Base-by-base conservation (phyloP, 1,140 invertebrate species). In the Ceratina japonica region DNA sequence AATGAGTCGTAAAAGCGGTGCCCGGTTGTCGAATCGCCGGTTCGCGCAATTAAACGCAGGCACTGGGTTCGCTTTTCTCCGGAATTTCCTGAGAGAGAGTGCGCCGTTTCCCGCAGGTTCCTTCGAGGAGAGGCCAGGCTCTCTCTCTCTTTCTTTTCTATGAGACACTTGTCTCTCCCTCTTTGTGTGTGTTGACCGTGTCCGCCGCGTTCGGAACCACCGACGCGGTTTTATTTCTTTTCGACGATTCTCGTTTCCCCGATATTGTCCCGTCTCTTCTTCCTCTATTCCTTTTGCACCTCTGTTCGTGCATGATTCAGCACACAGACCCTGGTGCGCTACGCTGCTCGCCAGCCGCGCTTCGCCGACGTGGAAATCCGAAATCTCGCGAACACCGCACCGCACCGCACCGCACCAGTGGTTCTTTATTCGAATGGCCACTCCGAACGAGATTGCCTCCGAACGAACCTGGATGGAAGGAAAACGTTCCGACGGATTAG, bases 211-310 rank as follows among this genome's bases (percentile, higher is more conserved):
- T 59, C 52, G 13, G 44, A 63, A 63, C 61, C 54, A 24, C 8
- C 70, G 18, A 20, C 52, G 27, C 37, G 22, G 20, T 82, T 83
- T 79, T 83, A 82, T 78, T 82, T 74, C 75, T 76, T 70, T 16
- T 52, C 51, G 44, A 16, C 27, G 13, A 44, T 74, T 79, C 69
- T 65, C 64, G 58, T 79, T 82, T 61, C 69, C 54, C 37, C 31
- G 65, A 82, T 83, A 83, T 83, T 75, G 75, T 74, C 22, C 15
- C 24, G 15, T 56, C 16, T 54, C 31, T 44, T 44, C 37, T 44
- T 44, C 16, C 56, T 15, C 13, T 31, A 7, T 58, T 37, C 49
- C 59, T 54, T 64, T 64, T 37, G 59, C 61, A 24, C 51, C 51
- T 65, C 51, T 22, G 72, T 16, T 65, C 62, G 52, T 66, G 73